A percentile compares a stretch with the other conserved stretches of the same genome.
These are phyloP conservation scores for Pseudomyrmex flavicornis DNA, from an alignment of 1,140 invertebrate species.

Conservation along the genomic window DNA sequence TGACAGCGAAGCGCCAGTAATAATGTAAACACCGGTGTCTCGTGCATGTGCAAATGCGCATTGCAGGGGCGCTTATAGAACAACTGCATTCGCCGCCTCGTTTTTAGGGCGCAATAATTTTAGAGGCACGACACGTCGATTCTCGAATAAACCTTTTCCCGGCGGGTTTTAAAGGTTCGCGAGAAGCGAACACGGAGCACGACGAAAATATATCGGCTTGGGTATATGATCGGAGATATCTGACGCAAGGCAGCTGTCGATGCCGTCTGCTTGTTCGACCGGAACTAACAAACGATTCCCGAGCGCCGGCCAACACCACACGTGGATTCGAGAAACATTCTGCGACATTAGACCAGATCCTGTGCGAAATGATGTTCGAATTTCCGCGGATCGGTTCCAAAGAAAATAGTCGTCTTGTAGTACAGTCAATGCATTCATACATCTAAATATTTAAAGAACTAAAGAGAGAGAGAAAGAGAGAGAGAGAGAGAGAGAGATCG, in stretches of 20 bases:
- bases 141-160: constrained; percentile 60
- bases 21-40: constrained; percentile 18
- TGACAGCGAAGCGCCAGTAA: constrained; percentile 48
- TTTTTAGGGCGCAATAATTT: constrained; percentile 21
- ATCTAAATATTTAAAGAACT: background rate
- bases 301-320: background rate
- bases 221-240: constrained; percentile 55
- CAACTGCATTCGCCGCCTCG: constrained; percentile 1
- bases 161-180: constrained; percentile 60
- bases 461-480: background rate
- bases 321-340: constrained; percentile 22
- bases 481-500: background rate
- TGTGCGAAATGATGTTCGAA: constrained; percentile 4
- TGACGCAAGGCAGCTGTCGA: constrained; percentile 60
- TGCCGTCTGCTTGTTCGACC: constrained; percentile 21
- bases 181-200: constrained; percentile 44
- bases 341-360: background rate
- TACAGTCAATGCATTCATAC: background rate
- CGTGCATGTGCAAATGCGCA: constrained; percentile 1
- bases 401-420: background rate
- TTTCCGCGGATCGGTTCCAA: background rate
- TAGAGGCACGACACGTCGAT: constrained; percentile 4
- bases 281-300: constrained; percentile 46
- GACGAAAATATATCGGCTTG: constrained; percentile 34
- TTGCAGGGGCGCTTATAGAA: background rate